Base-by-base conservation (phyloP, 2,888 invertebrate species). In the Adelognathus sp. region DNA sequence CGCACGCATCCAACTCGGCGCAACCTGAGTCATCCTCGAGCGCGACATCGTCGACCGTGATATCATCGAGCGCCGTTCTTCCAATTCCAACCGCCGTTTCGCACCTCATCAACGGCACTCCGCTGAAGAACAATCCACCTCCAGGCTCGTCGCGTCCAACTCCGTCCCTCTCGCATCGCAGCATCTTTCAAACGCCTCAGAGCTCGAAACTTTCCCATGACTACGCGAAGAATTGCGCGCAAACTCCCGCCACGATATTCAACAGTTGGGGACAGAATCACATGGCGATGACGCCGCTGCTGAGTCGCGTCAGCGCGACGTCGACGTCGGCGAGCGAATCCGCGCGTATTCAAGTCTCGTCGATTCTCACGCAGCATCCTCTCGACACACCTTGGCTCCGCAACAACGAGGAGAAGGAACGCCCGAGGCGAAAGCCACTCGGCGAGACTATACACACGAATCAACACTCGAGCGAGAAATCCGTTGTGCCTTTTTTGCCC, bases 171-270 rank as follows among this genome's bases (percentile, higher is more conserved):
- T 89, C 89, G 1, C 90, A 88, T 60, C 87, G 86, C 63, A 88
- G 85, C 54, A 85, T 90, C 18, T 87, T 86, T 74, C 85, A 87
- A 73, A 91, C 91, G 0, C 90, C 90, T 0, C 88, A 86, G 50
- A 86, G 63, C 33, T 24, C 70, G 14, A 88, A 88, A 64, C 16
- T 80, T 0, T 41, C 69, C 2, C 67, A 56, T 3, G 85, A 87
- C 39, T 64, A 71, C 56, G 41, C 71, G 6, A 86, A 83, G 31
- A 85, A 69, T 82, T 77, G 76, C 41, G 76, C 76, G 0, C 84
- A 87, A 74, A 90, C 90, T 16, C 90, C 89, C 7, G 87, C 86
- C 1, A 86, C 86, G 36, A 82, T 87, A 75, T 85, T 87, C 24
- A 84, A 86, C 46, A 86, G 85, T 69, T 88, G 86, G 82, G 83